These are phyloP conservation scores for Macropus fuliginosus DNA, from an alignment of 2,797 vertebrate genomes.

Conservation along the genomic window DNA sequence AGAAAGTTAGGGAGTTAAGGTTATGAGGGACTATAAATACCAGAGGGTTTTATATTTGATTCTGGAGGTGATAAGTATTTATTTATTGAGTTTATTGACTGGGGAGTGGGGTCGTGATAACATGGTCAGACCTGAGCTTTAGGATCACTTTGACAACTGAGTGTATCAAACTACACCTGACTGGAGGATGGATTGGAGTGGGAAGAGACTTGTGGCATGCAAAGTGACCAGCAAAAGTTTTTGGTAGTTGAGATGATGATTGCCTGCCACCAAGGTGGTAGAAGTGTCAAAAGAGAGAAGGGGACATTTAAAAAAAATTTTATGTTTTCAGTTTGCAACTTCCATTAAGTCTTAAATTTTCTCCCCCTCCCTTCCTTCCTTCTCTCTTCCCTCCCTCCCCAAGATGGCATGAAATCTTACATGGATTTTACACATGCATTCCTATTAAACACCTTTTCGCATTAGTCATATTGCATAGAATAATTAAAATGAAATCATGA, in stretches of 20 bases:
- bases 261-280: background rate
- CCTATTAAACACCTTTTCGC: too few species aligned
- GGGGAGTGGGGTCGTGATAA: background rate
- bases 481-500: too few species aligned
- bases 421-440: too few species aligned
- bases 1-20: background rate
- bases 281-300: background rate
- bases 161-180: background rate
- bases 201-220: background rate
- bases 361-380: too few species aligned
- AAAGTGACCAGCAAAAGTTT: background rate
- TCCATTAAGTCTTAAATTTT: too few species aligned
- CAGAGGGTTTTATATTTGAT: background rate
- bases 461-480: too few species aligned
- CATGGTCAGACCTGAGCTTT: background rate
- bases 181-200: background rate
- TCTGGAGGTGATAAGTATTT: background rate
- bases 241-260: background rate
- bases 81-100: background rate
- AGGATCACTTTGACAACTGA: background rate
- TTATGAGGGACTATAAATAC: background rate
- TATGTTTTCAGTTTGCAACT: too few species aligned
- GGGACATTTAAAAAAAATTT: background rate
- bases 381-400: too few species aligned
- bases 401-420: too few species aligned